Percentiles rank a stretch among this genome's conserved stretches.
These are phyloP conservation scores for Darevskia nairensis DNA, from an alignment of 2,797 vertebrate genomes.

Conservation along the genomic window DNA sequence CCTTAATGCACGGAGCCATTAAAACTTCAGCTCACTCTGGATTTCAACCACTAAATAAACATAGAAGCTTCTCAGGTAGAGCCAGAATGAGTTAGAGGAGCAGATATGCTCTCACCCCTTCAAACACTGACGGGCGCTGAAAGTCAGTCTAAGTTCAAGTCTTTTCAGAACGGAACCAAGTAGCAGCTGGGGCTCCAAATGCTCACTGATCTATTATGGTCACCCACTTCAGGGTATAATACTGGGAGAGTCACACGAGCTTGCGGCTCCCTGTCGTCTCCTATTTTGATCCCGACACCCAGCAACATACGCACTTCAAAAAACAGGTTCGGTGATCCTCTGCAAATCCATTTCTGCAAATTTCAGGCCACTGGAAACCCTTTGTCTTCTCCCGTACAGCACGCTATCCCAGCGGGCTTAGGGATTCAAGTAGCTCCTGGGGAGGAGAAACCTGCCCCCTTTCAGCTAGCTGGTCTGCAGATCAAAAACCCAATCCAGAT, in stretches of 20 bases:
- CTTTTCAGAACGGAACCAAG: background rate
- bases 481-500: background rate
- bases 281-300: slow-evolving; percentile 3
- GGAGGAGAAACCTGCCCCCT: slow-evolving; percentile 11
- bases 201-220: slow-evolving; percentile 20
- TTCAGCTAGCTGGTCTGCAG: slow-evolving; percentile 26
- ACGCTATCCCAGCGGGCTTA: background rate
- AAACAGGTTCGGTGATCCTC: slow-evolving; percentile 50
- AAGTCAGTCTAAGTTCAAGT: background rate
- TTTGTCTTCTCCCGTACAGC: background rate
- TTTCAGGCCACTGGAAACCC: slow-evolving; percentile 3
- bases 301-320: slow-evolving; percentile 49
- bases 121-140: background rate
- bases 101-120: background rate
- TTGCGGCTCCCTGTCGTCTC: background rate
- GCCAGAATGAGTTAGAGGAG: slow-evolving; percentile 36
- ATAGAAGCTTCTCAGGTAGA: slow-evolving; percentile 24
- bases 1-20: slow-evolving; percentile 1
- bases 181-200: slow-evolving; percentile 33
- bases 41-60: slow-evolving; percentile 43
- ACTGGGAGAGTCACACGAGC: background rate
- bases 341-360: background rate
- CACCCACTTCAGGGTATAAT: background rate
- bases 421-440: background rate
- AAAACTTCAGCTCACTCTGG: background rate